Evolutionary conservation across 2,888 invertebrate species (phyloP).

Genomic region (Spatulosminthurus flaviceps): DNA sequence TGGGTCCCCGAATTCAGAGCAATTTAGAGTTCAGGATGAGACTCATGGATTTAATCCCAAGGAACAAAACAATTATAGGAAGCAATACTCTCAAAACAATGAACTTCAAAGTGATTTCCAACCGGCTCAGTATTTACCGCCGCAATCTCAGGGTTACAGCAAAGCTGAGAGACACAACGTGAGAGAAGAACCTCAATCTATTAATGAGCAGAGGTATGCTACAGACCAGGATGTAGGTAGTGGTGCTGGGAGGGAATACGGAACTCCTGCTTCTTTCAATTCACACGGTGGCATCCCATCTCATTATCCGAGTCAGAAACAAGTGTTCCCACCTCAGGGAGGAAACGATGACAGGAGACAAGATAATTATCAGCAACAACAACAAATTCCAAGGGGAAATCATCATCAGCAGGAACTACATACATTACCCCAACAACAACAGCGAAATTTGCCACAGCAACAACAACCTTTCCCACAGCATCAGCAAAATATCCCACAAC

Average conservation of each 20-base stretch:
- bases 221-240: neutral
- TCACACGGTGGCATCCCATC: constrained; percentile 2
- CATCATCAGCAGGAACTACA: neutral
- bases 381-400: neutral
- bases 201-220: neutral
- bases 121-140: neutral
- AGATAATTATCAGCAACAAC: constrained; percentile 17
- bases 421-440: neutral
- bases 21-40: neutral
- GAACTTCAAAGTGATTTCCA: constrained; percentile 3
- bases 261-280: neutral
- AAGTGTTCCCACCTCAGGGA: neutral
- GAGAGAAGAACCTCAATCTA: neutral
- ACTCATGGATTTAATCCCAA: neutral
- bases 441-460: neutral
- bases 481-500: too few species aligned
- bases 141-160: neutral
- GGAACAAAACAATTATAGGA: neutral
- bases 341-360: neutral
- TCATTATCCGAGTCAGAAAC: constrained; percentile 21
- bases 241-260: neutral
- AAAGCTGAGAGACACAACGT: neutral
- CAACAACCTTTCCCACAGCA: constrained; percentile 5
- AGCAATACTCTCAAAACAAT: neutral
- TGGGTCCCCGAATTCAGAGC: neutral